Percentiles rank a stretch among this genome's conserved stretches.
Evolutionary conservation across 2,888 invertebrate species (phyloP).

Genomic region (Pseudanteris insignis): DNA sequence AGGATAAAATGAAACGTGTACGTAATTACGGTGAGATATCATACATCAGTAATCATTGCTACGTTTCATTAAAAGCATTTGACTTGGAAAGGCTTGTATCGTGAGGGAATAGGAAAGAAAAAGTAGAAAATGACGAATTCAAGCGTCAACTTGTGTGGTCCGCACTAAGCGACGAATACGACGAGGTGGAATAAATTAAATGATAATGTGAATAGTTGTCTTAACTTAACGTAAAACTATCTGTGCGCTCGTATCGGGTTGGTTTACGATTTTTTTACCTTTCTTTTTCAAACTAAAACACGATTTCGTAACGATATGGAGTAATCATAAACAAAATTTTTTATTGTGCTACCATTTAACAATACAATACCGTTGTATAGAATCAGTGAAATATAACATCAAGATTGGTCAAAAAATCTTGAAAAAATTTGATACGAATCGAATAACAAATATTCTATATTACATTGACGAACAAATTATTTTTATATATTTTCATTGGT

Average conservation of each 20-base stretch:
- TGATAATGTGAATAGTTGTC: slow-evolving; percentile 37
- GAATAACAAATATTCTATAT: too few species aligned
- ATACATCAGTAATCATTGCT: slow-evolving; percentile 32
- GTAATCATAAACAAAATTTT: too few species aligned
- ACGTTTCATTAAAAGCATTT: slow-evolving; percentile 35
- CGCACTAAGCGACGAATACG: slow-evolving; percentile 53
- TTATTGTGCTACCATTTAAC: too few species aligned
- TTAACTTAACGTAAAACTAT: slow-evolving; percentile 39
- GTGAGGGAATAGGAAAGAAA: slow-evolving; percentile 41
- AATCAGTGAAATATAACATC: too few species aligned
- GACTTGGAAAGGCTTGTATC: slow-evolving; percentile 25
- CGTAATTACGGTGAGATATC: slow-evolving; percentile 30
- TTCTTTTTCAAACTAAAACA: too few species aligned
- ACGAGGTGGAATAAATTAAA: slow-evolving; percentile 51
- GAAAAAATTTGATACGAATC: too few species aligned
- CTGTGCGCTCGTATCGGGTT: slow-evolving; percentile 20
- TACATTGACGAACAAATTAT: too few species aligned
- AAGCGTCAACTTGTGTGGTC: slow-evolving; percentile 57
- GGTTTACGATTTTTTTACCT: too few species aligned
- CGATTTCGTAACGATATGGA: too few species aligned
- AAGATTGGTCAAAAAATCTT: too few species aligned
- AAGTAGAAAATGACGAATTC: slow-evolving; percentile 52
- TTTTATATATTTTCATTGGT: too few species aligned
- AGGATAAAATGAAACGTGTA: slow-evolving; percentile 6
- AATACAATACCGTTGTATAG: too few species aligned